Conservation (phyloP, 2,888 invertebrate species). For the Agriopis leucophaearia region DNA sequence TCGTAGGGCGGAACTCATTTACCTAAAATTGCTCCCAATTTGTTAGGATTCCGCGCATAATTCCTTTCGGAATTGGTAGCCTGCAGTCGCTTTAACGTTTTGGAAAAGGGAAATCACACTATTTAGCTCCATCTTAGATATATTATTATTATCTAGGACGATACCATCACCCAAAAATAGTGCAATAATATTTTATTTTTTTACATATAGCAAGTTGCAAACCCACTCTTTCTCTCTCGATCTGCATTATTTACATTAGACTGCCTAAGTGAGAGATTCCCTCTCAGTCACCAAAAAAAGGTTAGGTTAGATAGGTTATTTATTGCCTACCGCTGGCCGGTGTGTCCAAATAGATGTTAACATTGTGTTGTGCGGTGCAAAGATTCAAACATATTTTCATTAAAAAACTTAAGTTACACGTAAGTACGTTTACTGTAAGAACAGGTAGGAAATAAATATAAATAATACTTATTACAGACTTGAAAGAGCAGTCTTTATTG, state of each 20-base stretch:
- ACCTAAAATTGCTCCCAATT: constrained; percentile 74
- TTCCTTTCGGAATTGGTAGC: constrained; percentile 53
- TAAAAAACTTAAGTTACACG: constrained; percentile 8
- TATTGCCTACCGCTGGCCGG: too few species aligned
- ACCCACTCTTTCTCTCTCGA: too few species aligned
- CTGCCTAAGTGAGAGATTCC: too few species aligned
- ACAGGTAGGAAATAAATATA: constrained; percentile 30
- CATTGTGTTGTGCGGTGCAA: neutral
- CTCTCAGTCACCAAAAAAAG: too few species aligned
- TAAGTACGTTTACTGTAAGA: constrained; percentile 10
- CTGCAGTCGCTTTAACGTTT: constrained; percentile 32
- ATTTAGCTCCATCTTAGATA: neutral
- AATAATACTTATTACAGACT: constrained; percentile 29
- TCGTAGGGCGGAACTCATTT: constrained; percentile 65
- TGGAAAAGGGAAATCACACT: constrained; percentile 10
- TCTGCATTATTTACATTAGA: too few species aligned
- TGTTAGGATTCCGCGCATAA: constrained; percentile 73
- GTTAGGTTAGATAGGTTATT: too few species aligned
- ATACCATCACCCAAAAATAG: too few species aligned
- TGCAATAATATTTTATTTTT: too few species aligned
- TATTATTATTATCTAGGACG: too few species aligned
- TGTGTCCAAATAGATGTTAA: neutral
- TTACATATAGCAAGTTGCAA: too few species aligned
- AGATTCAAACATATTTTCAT: constrained; percentile 9
- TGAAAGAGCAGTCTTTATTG: constrained; percentile 16